Evolutionary conservation across 2,113 vertebrate genomes (phyloP).

Genomic region (Melanerpes formicivorus): DNA sequence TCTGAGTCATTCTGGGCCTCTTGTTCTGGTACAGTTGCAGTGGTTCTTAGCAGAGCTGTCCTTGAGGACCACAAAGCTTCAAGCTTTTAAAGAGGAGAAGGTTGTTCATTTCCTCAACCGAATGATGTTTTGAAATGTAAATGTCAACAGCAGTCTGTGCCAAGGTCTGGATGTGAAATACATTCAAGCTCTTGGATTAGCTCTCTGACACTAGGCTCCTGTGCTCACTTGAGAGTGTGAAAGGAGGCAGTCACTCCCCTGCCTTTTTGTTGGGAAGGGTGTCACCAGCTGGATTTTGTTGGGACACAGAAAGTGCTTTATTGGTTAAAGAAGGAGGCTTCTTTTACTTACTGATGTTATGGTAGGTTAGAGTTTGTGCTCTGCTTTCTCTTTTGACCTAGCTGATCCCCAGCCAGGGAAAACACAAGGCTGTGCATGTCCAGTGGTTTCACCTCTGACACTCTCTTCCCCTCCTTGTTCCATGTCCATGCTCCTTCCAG

Average conservation of each 20-base stretch:
- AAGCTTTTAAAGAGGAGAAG: background rate
- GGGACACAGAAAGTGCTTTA: background rate
- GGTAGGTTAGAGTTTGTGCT: background rate
- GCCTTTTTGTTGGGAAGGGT: background rate
- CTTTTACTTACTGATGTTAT: background rate
- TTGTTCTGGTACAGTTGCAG: background rate
- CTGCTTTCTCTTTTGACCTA: background rate
- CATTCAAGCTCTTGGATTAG: background rate
- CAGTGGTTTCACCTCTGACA: background rate
- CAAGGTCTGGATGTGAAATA: background rate
- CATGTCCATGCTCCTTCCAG: background rate
- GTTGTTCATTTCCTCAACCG: background rate
- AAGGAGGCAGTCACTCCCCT: background rate
- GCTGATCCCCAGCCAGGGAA: background rate
- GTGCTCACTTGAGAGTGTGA: background rate
- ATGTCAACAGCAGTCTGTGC: background rate
- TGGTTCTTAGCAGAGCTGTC: background rate
- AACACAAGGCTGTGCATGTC: background rate
- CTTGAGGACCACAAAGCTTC: background rate
- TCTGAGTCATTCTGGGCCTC: background rate
- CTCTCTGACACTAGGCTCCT: background rate
- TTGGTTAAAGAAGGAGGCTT: background rate
- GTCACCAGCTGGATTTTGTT: background rate
- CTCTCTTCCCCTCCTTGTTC: slow-evolving; percentile 8
- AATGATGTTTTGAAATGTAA: background rate